Evolutionary conservation across 2,888 invertebrate genomes (phyloP).

Genomic region (Ormia ochracea): DNA sequence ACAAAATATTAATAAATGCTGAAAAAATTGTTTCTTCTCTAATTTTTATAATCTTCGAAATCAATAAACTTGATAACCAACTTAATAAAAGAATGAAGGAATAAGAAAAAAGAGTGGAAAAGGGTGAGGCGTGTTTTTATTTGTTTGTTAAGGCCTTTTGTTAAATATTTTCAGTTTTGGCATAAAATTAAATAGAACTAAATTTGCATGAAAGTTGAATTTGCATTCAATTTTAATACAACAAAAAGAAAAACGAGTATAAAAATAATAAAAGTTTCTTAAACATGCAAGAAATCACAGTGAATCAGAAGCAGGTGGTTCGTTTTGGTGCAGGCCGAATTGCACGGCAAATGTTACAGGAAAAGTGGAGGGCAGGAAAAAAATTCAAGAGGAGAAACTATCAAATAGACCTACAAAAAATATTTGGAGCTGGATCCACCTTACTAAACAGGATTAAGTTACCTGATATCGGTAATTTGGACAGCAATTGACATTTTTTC

Average conservation of each 20-base stretch:
- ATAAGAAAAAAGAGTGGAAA: not conserved
- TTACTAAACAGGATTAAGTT: too few species aligned
- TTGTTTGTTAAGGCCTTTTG: not conserved
- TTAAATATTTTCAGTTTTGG: conserved; percentile 9
- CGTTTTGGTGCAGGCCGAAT: too few species aligned
- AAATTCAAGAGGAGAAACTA: too few species aligned
- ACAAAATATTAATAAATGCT: conserved; percentile 2
- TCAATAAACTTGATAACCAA: conserved; percentile 35
- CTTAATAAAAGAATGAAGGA: not conserved
- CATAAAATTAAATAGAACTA: not conserved
- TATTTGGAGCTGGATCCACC: too few species aligned
- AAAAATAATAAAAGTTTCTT: not conserved
- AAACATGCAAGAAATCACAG: not conserved
- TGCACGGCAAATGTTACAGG: too few species aligned
- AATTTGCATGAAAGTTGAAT: not conserved
- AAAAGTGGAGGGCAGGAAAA: too few species aligned
- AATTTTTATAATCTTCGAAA: conserved; percentile 4
- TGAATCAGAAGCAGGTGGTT: too few species aligned
- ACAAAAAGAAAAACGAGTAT: not conserved
- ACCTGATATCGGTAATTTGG: too few species aligned
- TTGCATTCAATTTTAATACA: not conserved
- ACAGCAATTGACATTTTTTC: too few species aligned
- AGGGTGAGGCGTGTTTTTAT: conserved; percentile 35
- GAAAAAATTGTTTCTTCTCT: not conserved
- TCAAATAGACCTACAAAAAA: too few species aligned